These are phyloP conservation scores for Vombatus ursinus DNA, from an alignment of 2,113 vertebrate species.

Conservation along the genomic window DNA sequence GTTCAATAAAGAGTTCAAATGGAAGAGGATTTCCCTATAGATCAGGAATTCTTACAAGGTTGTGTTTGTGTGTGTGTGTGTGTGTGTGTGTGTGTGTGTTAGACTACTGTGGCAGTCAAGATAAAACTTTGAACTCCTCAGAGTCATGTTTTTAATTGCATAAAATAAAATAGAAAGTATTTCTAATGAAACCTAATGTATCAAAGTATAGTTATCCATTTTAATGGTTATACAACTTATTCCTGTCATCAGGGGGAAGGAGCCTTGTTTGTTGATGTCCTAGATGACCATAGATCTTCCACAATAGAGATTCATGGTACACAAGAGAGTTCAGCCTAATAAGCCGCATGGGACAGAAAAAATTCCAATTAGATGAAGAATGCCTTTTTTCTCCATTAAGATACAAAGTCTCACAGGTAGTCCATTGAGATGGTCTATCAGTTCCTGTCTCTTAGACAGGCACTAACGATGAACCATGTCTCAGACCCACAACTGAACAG, in stretches of 20 bases:
- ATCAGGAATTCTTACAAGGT: background rate
- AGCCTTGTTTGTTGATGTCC: background rate
- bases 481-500: background rate
- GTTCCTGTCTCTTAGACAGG: background rate
- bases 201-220: background rate
- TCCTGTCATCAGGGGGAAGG: background rate
- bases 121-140: background rate
- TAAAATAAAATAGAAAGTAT: background rate
- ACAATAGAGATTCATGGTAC: background rate
- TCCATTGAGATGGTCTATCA: background rate
- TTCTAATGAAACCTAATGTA: background rate
- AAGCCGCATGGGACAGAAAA: background rate
- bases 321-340: background rate
- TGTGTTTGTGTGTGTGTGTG: no score
- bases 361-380: background rate
- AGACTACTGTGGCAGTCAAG: background rate
- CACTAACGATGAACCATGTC: background rate
- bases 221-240: background rate
- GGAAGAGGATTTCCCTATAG: background rate
- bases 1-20: background rate
- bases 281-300: background rate
- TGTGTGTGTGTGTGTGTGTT: background rate
- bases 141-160: background rate
- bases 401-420: background rate
- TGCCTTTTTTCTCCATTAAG: background rate